Conservation (phyloP, 2,888 invertebrate species). For the Hydropsyche betteni region DNA sequence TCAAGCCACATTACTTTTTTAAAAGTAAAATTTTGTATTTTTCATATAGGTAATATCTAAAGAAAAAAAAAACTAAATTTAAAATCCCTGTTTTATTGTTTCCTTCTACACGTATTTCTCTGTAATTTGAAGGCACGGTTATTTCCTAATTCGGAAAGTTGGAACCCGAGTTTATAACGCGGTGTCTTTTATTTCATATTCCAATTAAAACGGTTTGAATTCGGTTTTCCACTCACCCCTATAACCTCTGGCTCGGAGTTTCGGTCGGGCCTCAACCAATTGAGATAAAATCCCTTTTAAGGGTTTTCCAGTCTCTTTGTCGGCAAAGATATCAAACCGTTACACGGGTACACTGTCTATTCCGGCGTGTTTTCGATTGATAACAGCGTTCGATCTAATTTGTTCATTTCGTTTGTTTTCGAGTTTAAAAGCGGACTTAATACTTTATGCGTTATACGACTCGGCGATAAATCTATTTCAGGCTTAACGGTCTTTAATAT, state of each 20-base stretch:
- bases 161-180: conserved; percentile 31
- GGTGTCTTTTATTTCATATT: conserved; percentile 39
- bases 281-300: conserved; percentile 27
- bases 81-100: conserved; percentile 23
- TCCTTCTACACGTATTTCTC: conserved; percentile 25
- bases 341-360: conserved; percentile 12
- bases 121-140: conserved; percentile 32
- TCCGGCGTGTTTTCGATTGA: conserved; percentile 26
- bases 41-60: too few species aligned
- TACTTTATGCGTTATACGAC: too few species aligned
- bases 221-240: not conserved
- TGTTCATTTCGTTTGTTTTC: too few species aligned
- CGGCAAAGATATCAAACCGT: conserved; percentile 14
- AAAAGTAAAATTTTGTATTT: too few species aligned
- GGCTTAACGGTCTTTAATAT: too few species aligned
- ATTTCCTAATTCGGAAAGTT: conserved; percentile 32
- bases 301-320: conserved; percentile 16
- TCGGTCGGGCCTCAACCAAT: not conserved
- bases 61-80: not conserved
- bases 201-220: conserved; percentile 31
- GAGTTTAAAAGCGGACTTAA: too few species aligned
- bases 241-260: not conserved
- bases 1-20: too few species aligned
- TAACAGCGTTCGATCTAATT: conserved; percentile 15
- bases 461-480: too few species aligned